A percentile compares a stretch with the other conserved stretches of the same genome.
Evolutionary conservation across 2,888 invertebrate species (phyloP).

Genomic region (Mythimna impura): DNA sequence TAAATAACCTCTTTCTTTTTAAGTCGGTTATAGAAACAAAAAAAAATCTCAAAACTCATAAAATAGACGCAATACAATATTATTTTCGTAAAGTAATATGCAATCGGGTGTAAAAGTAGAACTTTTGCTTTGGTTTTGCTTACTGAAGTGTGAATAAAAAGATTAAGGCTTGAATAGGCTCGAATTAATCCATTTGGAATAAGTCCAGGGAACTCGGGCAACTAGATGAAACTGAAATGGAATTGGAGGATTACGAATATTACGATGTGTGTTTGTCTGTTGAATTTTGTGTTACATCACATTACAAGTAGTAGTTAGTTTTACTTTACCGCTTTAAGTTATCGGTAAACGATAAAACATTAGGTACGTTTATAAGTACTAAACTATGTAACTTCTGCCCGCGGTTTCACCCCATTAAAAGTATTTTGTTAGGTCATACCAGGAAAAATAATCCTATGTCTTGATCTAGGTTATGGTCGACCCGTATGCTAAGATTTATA

Average conservation of each 20-base stretch:
- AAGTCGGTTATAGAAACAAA: no score
- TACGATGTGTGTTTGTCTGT: constrained; percentile 8
- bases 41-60: background rate
- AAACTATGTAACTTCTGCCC: background rate
- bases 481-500: background rate
- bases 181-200: constrained; percentile 54
- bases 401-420: background rate
- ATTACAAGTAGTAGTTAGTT: background rate
- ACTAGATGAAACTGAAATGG: constrained; percentile 29
- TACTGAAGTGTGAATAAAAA: constrained; percentile 42
- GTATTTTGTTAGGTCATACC: background rate
- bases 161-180: constrained; percentile 42
- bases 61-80: background rate
- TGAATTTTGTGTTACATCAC: constrained; percentile 1
- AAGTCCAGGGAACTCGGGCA: constrained; percentile 46
- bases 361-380: background rate
- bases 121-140: constrained; percentile 5
- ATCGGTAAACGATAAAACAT: background rate
- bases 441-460: background rate
- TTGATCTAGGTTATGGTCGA: background rate
- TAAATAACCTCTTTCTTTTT: no score
- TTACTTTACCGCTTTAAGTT: background rate
- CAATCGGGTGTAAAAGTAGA: constrained; percentile 21
- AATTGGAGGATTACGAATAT: constrained; percentile 17
- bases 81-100: constrained; percentile 13